Conservation (phyloP, 2,797 vertebrate genomes). For the Phalanger gymnotis region DNA sequence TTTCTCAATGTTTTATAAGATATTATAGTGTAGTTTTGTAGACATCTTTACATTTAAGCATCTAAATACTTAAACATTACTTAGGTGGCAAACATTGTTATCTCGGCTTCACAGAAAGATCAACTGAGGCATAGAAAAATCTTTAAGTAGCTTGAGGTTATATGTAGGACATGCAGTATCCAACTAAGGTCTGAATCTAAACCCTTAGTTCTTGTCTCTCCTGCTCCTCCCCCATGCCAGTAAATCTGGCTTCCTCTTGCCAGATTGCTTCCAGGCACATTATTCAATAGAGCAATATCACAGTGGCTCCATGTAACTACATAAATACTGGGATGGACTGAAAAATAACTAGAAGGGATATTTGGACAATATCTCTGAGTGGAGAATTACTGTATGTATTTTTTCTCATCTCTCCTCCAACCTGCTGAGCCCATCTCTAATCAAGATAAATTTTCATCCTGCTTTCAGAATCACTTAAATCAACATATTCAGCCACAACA, state of each 20-base stretch:
- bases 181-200: slow-evolving; percentile 43
- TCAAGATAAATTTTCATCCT: slow-evolving; percentile 15
- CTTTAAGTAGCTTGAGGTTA: slow-evolving; percentile 38
- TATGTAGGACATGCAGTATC: slow-evolving; percentile 24
- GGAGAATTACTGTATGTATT: background rate
- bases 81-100: slow-evolving; percentile 52
- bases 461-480: slow-evolving; percentile 14
- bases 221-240: background rate
- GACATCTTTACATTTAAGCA: slow-evolving; percentile 37
- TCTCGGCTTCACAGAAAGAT: slow-evolving; percentile 60
- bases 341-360: slow-evolving; percentile 14
- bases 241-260: slow-evolving; percentile 37
- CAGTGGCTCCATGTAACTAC: background rate
- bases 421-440: slow-evolving; percentile 15
- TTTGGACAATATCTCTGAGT: slow-evolving; percentile 22
- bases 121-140: slow-evolving; percentile 27
- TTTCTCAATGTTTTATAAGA: slow-evolving; percentile 8
- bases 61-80: slow-evolving; percentile 34
- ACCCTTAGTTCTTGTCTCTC: background rate
- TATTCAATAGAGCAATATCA: slow-evolving; percentile 25
- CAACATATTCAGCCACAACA: slow-evolving; percentile 10
- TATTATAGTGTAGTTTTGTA: slow-evolving; percentile 6
- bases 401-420: slow-evolving; percentile 18
- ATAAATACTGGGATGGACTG: slow-evolving; percentile 6
- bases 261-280: slow-evolving; percentile 54